Evolutionary conservation across 2,797 vertebrate genomes (phyloP).

Genomic region (Pogonophryne albipinna): DNA sequence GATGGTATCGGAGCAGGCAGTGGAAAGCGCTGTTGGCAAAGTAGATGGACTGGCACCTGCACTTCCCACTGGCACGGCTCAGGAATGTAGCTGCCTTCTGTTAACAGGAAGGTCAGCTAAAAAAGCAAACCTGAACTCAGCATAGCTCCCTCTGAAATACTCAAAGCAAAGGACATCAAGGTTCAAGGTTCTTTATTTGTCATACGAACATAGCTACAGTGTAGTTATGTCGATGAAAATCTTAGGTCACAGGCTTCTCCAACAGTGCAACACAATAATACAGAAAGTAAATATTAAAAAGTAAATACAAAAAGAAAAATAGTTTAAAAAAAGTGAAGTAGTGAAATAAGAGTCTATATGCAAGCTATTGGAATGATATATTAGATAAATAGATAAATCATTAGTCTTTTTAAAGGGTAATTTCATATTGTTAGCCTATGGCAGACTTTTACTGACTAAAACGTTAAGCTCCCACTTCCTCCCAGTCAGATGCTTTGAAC

Average conservation of each 20-base stretch:
- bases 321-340: too few species aligned
- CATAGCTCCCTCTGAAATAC: background rate
- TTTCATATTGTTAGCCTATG: background rate
- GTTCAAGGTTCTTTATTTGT: too few species aligned
- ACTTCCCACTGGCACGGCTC: slow-evolving; percentile 16
- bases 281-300: too few species aligned
- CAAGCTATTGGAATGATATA: too few species aligned
- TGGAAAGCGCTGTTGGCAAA: slow-evolving; percentile 7
- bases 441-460: slow-evolving; percentile 7
- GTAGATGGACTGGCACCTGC: slow-evolving; percentile 51
- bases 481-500: slow-evolving; percentile 20
- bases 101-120: slow-evolving; percentile 37
- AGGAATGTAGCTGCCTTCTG: slow-evolving; percentile 48
- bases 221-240: too few species aligned
- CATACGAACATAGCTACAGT: too few species aligned
- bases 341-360: too few species aligned
- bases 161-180: background rate
- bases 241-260: too few species aligned
- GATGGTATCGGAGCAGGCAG: background rate
- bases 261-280: too few species aligned
- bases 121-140: slow-evolving; percentile 30
- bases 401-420: background rate
- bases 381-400: too few species aligned
- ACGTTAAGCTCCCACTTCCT: slow-evolving; percentile 33
- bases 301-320: too few species aligned